A percentile compares a stretch with the other conserved stretches of the same genome.
phyloP scores from a whole-genome alignment of 2,113 vertebrate genomes.

The Arenaria interpres region DNA sequence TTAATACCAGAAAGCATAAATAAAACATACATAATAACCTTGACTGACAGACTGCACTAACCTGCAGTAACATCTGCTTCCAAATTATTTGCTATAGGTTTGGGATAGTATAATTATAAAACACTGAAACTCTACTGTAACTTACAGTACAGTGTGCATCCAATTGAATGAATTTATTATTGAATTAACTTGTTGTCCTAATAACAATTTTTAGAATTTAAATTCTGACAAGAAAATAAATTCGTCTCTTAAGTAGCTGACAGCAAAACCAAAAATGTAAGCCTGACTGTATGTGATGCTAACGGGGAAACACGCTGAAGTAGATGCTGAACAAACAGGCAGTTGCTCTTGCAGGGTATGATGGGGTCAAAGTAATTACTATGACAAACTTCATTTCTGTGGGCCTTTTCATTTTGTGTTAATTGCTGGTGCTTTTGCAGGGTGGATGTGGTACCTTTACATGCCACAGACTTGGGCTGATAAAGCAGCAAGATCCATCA shows the following conservation, averaged over 20 bases:
- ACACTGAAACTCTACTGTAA: slow-evolving; percentile 48
- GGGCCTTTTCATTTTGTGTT: neutral
- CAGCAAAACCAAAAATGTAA: neutral
- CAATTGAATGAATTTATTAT: neutral
- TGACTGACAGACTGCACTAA: slow-evolving; percentile 72
- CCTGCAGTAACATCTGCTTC: slow-evolving; percentile 77
- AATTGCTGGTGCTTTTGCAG: slow-evolving; percentile 18
- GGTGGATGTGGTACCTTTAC: neutral
- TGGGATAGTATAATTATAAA: slow-evolving; percentile 73
- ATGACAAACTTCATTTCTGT: neutral
- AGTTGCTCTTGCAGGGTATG: neutral
- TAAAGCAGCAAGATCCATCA: neutral
- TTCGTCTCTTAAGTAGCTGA: neutral
- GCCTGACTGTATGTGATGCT: neutral
- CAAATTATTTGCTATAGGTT: slow-evolving; percentile 72
- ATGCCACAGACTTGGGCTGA: neutral
- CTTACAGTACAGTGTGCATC: neutral
- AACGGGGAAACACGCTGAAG: neutral
- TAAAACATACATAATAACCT: slow-evolving; percentile 68
- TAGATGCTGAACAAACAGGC: neutral
- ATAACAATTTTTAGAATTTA: neutral
- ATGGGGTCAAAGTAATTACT: neutral
- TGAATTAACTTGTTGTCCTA: neutral
- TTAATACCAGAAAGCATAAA: slow-evolving; percentile 81
- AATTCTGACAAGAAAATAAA: neutral